Evolutionary conservation across 2,113 vertebrate species (phyloP), one percentile per base, ranked within the genome.

Genomic region (Entelurus aequoreus): DNA sequence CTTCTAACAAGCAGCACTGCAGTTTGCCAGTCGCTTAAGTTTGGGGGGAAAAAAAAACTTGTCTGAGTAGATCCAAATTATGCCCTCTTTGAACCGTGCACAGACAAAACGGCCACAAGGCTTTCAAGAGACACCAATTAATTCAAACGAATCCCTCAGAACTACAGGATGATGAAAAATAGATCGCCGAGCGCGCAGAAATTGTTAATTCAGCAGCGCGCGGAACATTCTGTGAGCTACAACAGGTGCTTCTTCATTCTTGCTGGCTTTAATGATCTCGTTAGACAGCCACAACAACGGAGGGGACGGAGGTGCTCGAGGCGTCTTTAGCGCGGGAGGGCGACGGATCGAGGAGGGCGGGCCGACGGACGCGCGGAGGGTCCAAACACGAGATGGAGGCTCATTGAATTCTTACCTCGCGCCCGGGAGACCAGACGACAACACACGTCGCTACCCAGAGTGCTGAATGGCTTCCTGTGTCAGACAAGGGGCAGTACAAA

Each of bases 161-260:
- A 67, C 65, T 56, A 62, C 48, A 62, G 69, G 47, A 62, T 66
- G 74, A 78, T 83, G 78, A 76, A 74, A 75, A 83, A 82, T 65
- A 60, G 38, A 83, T 73, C 54, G 48, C 62, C 44, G 72, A 67
- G 49, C 65, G 21, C 42, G 69, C 71, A 66, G 74, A 67, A 46
- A 62, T 77, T 68, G 81, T 73, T 84, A 76, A 88, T 87, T 86
- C 72, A 73, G 63, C 79, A 15, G 44, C 21, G 69, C 35, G 10
- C 54, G 68, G 52, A 51, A 2, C 54, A 66, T 69, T 50, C 62
- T 11, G 54, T 10, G 60, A 74, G 66, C 75, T 74, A 40, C 77
- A 61, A 90, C 82, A 87, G 84, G 88, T 84, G 71, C 81, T 85
- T 84, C 84, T 83, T 83, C 80, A 87, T 86, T 80, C 83, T 78